Base-by-base conservation (phyloP, 2,888 invertebrate genomes). In the Lomographa bimaculata region DNA sequence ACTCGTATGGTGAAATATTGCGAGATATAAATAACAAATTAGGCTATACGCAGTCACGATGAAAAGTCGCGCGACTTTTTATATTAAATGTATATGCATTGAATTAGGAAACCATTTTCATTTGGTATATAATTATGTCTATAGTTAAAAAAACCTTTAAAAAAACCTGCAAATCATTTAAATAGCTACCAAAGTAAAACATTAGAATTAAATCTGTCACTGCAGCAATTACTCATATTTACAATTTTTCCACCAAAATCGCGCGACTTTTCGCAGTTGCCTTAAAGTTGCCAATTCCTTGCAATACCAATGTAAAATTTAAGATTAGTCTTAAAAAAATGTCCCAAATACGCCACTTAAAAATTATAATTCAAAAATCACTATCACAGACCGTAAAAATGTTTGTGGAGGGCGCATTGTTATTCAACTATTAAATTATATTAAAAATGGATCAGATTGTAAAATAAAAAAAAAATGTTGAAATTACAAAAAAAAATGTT, bases 301-400 rank as follows among this genome's bases (percentile, higher is more conserved):
- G 5, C 9, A 5, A 8, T 8, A 26, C 2, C 10, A 2, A 2
- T 1, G 18, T 9, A 2, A 34, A 17, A 19, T 18, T 26, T 7
- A 14, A 11, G 7, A 1, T 7, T 16, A 10, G 23, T 33, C 39
- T 7, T 12, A 29, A 4, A 26, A 2, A 30, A 26, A 36, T 26
- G 17, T 16, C 9, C 23, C 18, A 23, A 16, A 16, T 23, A 18
- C 23, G 10, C 12, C 25, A 12, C 20, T 19, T n/a, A n/a, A 24
- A 34, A 36, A 42, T 14, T 12, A 36, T 23, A 32, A 20, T 17
- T 26, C 23, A 21, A 27, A 32, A 17, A 33, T 29, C 21, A 34
- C 23, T 43, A 43, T 43, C 42, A 43, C 42, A 43, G 42, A 37
- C 42, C 42, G 32, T 36, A 14, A 36, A 25, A 29, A 28, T 32